Evolutionary conservation across 2,888 invertebrate genomes (phyloP), one percentile per base, ranked within the genome.

Genomic region (Tipula unca): DNA sequence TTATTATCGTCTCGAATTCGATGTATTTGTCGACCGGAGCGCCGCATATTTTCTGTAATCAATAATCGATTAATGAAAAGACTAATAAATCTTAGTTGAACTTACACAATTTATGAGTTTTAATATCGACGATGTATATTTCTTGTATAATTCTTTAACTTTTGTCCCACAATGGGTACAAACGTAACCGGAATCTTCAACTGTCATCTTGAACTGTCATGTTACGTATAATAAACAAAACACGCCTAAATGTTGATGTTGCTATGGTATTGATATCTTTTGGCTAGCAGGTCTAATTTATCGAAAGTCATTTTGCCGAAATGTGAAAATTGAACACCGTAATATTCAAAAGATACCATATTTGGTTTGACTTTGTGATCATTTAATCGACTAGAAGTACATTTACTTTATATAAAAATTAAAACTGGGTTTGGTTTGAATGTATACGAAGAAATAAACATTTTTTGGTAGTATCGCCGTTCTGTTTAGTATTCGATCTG

Each of bases 1-100:
- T 94, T 87, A 98, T 95, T 0, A 96, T 95, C n/a, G 94, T 93
- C 89, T 98, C 98, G 90, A 96, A 97, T 91, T 98, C 98, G 86
- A 98, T 94, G 89, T 98, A 98, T 89, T 97, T 97, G 90, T 98
- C 98, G 0, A 96, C 96, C 14, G 95, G 90, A 83, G 93, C 92
- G 85, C 94, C 93, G 89, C 98, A 98, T 87, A 92, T 92, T 10
- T 92, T 93, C 98, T 98, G 88, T 89, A 91, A 92, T 29, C 20
- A 29, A 69, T 25, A 4, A 25, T 25, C 1, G 25, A 25, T 25
- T 25, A 10, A 69, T 20, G n/a, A n/a, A 48, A 48, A 6, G 4
- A 4, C 1, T 82, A 29, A 10, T 29, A 29, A 82, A 82, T 29
- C 29, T 29, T 32, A 13, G 10, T n/a, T 13, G 14, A 86, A 92